These are phyloP conservation scores for Notodonta ziczac DNA, from an alignment of 2,888 invertebrate species.

Conservation along the genomic window DNA sequence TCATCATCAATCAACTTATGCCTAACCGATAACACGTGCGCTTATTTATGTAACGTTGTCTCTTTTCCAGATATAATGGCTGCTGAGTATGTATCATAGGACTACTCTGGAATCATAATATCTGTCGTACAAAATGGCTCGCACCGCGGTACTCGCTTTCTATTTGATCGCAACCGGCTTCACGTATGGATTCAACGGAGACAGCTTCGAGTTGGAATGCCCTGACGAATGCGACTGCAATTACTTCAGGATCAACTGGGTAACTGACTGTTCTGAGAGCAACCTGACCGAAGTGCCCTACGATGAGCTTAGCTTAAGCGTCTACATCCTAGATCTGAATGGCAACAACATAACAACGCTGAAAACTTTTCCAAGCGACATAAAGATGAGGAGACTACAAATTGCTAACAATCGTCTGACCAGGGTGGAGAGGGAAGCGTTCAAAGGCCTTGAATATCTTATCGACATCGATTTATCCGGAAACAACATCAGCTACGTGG, in stretches of 20 bases:
- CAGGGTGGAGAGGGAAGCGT: conserved; percentile 85
- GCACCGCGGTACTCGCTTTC: conserved; percentile 52
- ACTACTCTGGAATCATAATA: conserved; percentile 36
- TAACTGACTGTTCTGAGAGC: conserved; percentile 90
- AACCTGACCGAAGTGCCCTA: conserved; percentile 88
- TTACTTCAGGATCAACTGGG: conserved; percentile 91
- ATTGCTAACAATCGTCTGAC: conserved; percentile 87
- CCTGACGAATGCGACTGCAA: conserved; percentile 91
- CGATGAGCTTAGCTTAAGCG: conserved; percentile 87
- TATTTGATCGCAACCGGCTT: conserved; percentile 54
- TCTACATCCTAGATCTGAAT: conserved; percentile 89
- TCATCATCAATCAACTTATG: neutral
- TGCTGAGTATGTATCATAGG: conserved; percentile 4
- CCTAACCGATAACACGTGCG: neutral
- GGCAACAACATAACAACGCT: conserved; percentile 87
- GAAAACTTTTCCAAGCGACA: conserved; percentile 86
- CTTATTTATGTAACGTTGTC: neutral
- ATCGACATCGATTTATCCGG: conserved; percentile 89
- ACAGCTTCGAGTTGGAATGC: conserved; percentile 87
- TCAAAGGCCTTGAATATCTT: conserved; percentile 87
- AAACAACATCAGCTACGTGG: conserved; percentile 86
- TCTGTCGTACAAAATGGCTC: conserved; percentile 52
- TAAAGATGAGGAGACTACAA: conserved; percentile 88
- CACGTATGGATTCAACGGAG: conserved; percentile 82
- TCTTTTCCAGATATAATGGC: conserved; percentile 52